These are phyloP conservation scores for Buathra laborator DNA, from an alignment of 2,888 invertebrate genomes.

Conservation along the genomic window DNA sequence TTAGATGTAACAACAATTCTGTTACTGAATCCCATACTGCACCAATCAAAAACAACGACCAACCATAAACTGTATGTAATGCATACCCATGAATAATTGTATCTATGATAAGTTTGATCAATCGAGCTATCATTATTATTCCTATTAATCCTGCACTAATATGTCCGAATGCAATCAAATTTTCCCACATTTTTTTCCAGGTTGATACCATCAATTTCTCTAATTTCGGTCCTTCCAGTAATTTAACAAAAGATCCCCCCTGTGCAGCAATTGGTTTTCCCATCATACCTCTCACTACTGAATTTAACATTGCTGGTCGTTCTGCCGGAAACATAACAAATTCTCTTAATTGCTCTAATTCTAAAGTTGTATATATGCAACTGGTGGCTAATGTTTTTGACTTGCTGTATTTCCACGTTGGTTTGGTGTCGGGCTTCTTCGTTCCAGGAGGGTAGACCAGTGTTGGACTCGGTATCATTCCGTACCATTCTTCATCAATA, in stretches of 20 bases:
- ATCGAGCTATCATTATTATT: constrained; percentile 23
- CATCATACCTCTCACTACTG: constrained; percentile 52
- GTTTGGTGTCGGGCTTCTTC: too few species aligned
- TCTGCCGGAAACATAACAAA: constrained; percentile 63
- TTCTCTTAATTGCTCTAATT: too few species aligned
- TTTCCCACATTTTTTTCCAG: constrained; percentile 39
- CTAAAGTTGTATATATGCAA: too few species aligned
- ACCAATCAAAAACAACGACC: constrained; percentile 41
- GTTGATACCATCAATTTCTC: constrained; percentile 24
- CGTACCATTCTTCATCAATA: constrained; percentile 67
- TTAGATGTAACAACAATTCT: not conserved
- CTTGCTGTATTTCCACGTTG: too few species aligned
- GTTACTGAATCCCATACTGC: not conserved
- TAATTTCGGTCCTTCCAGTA: constrained; percentile 31
- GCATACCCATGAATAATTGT: constrained; percentile 41
- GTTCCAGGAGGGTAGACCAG: too few species aligned
- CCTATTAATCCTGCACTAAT: constrained; percentile 51
- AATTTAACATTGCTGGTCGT: constrained; percentile 41
- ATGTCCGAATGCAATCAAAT: constrained; percentile 43
- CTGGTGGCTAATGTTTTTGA: too few species aligned
- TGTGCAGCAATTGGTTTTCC: constrained; percentile 1
- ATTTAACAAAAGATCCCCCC: constrained; percentile 17
- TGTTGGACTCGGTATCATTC: too few species aligned
- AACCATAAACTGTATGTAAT: constrained; percentile 42
- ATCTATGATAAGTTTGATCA: constrained; percentile 30